phyloP scores from a whole-genome alignment of 2,888 invertebrate genomes.

The Aphodius sticticus region DNA sequence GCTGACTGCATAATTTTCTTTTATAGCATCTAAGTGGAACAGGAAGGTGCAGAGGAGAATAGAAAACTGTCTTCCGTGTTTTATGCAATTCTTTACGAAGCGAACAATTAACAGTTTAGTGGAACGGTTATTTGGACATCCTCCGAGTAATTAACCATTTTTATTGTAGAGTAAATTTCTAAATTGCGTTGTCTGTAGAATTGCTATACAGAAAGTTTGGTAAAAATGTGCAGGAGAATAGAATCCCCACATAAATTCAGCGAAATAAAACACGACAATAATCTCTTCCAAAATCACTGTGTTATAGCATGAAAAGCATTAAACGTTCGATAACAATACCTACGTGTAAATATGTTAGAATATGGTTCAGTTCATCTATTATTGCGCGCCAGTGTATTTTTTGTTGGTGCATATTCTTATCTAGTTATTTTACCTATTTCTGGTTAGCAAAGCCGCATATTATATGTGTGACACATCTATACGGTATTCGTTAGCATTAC shows the following conservation, averaged over 20 bases:
- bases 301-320: no score
- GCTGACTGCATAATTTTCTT: neutral
- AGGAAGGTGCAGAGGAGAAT: neutral
- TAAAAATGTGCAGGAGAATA: neutral
- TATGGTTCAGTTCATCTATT: no score
- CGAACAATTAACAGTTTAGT: neutral
- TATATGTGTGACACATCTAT: neutral
- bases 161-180: neutral
- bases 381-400: no score
- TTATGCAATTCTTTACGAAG: neutral
- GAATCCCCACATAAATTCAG: neutral
- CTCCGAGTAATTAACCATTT: neutral
- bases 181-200: neutral
- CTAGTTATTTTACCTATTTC: neutral
- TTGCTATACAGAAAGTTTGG: neutral
- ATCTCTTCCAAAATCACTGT: no score
- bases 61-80: neutral
- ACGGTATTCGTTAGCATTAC: neutral
- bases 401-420: neutral
- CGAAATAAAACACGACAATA: no score
- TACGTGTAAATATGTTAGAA: no score
- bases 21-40: neutral
- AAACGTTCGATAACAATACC: no score
- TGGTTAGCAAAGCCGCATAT: neutral
- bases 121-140: neutral